Percentiles rank a stretch among this genome's conserved stretches.
Conservation (phyloP, 2,888 invertebrate genomes). For the Corythucha ciliata region DNA sequence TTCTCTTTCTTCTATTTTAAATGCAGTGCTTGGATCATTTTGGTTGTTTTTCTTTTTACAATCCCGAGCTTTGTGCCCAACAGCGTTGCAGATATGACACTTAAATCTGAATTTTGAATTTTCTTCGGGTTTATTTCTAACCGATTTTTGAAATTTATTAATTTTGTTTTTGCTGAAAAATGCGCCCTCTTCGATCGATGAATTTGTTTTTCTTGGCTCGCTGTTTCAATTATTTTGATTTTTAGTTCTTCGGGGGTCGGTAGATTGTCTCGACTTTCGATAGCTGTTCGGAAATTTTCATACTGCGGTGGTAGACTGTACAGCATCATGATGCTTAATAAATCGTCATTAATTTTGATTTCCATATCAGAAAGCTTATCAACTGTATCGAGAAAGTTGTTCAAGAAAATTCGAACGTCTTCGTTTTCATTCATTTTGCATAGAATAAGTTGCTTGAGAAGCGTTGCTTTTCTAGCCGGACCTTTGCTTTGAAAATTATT, state of each 20-base stretch:
- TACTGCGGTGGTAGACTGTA: slow-evolving; percentile 14
- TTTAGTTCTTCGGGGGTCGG: slow-evolving; percentile 12
- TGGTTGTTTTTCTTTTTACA: too few relatives aligned
- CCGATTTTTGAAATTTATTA: background rate
- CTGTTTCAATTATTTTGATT: slow-evolving; percentile 18
- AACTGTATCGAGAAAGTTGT: slow-evolving; percentile 11
- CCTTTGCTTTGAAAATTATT: slow-evolving; percentile 9
- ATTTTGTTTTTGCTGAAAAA: slow-evolving; percentile 16
- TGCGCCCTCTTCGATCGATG: slow-evolving; percentile 14
- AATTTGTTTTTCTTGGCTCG: slow-evolving; percentile 10
- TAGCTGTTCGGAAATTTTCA: slow-evolving; percentile 19
- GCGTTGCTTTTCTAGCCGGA: slow-evolving; percentile 15
- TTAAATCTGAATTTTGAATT: too few relatives aligned
- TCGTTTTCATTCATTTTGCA: slow-evolving; percentile 11
- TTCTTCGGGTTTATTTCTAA: too few relatives aligned
- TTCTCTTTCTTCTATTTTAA: too few relatives aligned
- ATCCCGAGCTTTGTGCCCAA: too few relatives aligned
- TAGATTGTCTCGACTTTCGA: slow-evolving; percentile 14
- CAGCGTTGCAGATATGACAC: too few relatives aligned
- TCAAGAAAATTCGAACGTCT: too few relatives aligned
- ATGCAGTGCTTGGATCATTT: too few relatives aligned
- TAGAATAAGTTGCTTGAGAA: slow-evolving; percentile 8
- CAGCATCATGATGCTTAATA: slow-evolving; percentile 14
- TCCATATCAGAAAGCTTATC: slow-evolving; percentile 16
- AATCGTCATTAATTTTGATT: slow-evolving; percentile 10